These are phyloP conservation scores for Ptychoptera contaminata DNA, from an alignment of 2,888 invertebrate genomes.

Conservation along the genomic window DNA sequence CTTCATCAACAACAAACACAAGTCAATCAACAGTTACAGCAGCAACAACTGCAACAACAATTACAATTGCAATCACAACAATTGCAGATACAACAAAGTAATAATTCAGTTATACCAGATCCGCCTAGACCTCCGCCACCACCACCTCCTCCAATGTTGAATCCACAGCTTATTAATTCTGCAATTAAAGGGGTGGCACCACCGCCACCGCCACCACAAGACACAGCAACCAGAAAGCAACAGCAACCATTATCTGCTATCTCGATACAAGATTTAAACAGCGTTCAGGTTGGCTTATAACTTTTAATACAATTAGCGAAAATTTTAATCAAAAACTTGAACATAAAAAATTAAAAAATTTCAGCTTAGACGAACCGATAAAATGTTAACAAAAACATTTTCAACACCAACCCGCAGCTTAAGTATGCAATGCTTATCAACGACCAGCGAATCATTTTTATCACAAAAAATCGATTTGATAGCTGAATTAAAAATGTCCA, in stretches of 20 bases:
- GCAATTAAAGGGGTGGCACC: slow-evolving; percentile 24
- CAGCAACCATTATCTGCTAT: slow-evolving; percentile 73
- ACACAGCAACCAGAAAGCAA: slow-evolving; percentile 35
- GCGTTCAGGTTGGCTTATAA: slow-evolving; percentile 39
- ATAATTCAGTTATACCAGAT: slow-evolving; percentile 13
- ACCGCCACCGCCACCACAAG: slow-evolving; percentile 24
- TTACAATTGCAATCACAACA: too few species aligned
- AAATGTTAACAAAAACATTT: slow-evolving; percentile 62
- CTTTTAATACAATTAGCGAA: neutral
- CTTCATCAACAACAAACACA: slow-evolving; percentile 12
- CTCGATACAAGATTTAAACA: slow-evolving; percentile 72
- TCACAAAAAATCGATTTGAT: slow-evolving; percentile 73
- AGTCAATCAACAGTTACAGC: too few species aligned
- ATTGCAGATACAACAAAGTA: slow-evolving; percentile 10
- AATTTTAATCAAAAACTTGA: neutral
- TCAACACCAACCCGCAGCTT: slow-evolving; percentile 70
- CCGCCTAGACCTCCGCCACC: slow-evolving; percentile 30
- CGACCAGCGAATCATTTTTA: slow-evolving; percentile 49
- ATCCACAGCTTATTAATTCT: slow-evolving; percentile 20
- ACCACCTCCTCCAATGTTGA: slow-evolving; percentile 39
- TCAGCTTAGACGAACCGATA: slow-evolving; percentile 53
- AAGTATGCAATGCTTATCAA: slow-evolving; percentile 55
- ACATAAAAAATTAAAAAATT: neutral
- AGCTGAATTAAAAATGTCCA: slow-evolving; percentile 82
- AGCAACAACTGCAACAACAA: too few species aligned